Percentiles rank a stretch among this genome's conserved stretches.
phyloP scores from a whole-genome alignment of 2,113 vertebrate species.

The Megaleporinus macrocephalus region DNA sequence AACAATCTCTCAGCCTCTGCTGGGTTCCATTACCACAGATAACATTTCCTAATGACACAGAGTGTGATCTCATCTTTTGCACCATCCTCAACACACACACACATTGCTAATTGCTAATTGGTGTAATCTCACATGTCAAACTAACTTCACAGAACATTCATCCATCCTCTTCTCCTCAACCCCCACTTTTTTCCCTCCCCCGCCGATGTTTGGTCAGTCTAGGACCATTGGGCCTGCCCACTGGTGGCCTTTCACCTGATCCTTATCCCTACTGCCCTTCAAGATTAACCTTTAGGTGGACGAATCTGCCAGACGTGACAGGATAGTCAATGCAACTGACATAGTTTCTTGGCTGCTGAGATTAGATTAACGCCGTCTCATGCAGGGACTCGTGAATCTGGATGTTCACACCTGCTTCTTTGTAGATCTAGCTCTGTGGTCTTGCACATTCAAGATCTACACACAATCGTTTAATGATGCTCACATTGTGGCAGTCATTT shows the following conservation, averaged over 20 bases:
- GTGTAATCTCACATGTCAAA: constrained; percentile 71
- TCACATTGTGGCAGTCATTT: too few relatives aligned
- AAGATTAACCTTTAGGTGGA: background rate
- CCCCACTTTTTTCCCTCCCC: background rate
- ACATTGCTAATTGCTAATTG: constrained; percentile 71
- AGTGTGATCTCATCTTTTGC: constrained; percentile 62
- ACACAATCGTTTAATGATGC: too few relatives aligned
- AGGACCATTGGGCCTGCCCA: background rate
- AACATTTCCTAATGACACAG: constrained; percentile 70
- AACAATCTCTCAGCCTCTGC: constrained; percentile 64
- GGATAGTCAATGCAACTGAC: too few relatives aligned
- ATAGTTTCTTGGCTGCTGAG: too few relatives aligned
- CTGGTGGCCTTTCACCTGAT: background rate
- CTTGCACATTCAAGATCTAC: too few relatives aligned
- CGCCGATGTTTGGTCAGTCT: background rate
- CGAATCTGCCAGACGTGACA: too few relatives aligned
- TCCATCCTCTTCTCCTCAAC: background rate
- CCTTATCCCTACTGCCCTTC: background rate
- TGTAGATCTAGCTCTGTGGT: too few relatives aligned
- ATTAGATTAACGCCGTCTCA: too few relatives aligned
- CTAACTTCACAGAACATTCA: background rate
- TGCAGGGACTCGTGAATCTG: too few relatives aligned
- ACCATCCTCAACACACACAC: constrained; percentile 47
- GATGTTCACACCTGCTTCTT: too few relatives aligned
- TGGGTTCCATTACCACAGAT: constrained; percentile 75